A percentile compares a stretch with the other conserved stretches of the same genome.
These are phyloP conservation scores for Carposina sasakii DNA, from an alignment of 1,140 invertebrate genomes.

Conservation along the genomic window DNA sequence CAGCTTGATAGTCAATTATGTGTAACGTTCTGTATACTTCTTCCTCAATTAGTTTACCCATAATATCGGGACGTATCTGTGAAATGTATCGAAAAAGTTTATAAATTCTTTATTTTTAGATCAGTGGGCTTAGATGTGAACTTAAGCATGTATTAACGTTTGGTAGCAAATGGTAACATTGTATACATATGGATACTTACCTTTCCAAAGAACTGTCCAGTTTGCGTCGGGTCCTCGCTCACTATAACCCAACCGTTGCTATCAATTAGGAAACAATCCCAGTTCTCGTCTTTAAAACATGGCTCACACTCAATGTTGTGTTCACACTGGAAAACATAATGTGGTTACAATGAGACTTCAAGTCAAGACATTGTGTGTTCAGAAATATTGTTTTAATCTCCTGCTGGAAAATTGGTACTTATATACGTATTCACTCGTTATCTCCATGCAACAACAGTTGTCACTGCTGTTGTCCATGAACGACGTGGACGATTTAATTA, in stretches of 20 bases:
- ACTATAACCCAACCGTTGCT: slow-evolving; percentile 92
- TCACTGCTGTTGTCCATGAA: no score
- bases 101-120: no score
- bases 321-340: slow-evolving; percentile 68
- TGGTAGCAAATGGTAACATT: neutral
- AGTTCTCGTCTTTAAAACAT: slow-evolving; percentile 79
- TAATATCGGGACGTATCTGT: slow-evolving; percentile 79
- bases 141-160: neutral
- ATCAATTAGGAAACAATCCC: slow-evolving; percentile 91
- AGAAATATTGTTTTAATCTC: no score
- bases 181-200: slow-evolving; percentile 49
- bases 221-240: slow-evolving; percentile 80
- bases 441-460: no score
- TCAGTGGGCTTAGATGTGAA: no score
- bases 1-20: slow-evolving; percentile 92
- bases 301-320: slow-evolving; percentile 75
- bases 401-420: no score
- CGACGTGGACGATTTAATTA: no score
- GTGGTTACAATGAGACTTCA: no score
- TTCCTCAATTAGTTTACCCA: slow-evolving; percentile 83
- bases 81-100: slow-evolving; percentile 5
- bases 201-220: slow-evolving; percentile 91
- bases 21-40: slow-evolving; percentile 84
- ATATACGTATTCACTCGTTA: no score
- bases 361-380: no score